Conservation (phyloP, 2,797 vertebrate species). For the Danio aesculapii region DNA sequence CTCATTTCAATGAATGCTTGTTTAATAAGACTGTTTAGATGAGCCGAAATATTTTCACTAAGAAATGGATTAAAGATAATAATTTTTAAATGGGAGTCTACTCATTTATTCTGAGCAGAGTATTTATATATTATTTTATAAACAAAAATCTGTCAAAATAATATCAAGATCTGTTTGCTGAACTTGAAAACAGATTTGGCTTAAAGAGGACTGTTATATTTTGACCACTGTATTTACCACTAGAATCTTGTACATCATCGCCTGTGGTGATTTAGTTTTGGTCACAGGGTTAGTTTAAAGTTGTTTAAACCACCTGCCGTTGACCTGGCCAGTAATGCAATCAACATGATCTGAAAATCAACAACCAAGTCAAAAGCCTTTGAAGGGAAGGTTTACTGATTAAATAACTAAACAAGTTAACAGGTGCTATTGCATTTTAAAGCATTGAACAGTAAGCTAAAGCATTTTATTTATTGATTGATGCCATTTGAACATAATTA, state of each 20-base stretch:
- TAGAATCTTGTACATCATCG: not conserved
- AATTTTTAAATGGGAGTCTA: no score
- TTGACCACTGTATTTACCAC: not conserved
- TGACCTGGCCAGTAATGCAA: not conserved
- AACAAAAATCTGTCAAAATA: no score
- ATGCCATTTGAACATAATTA: constrained; percentile 1
- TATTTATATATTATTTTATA: no score
- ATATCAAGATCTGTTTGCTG: not conserved
- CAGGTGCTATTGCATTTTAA: not conserved
- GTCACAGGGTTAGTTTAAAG: constrained; percentile 9
- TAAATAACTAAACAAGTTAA: not conserved
- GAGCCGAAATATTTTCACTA: no score
- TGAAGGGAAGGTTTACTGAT: no score
- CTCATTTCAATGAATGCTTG: no score
- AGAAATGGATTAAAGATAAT: no score
- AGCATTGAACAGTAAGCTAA: not conserved
- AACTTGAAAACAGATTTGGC: not conserved
- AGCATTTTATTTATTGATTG: not conserved
- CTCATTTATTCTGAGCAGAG: no score
- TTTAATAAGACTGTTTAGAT: no score
- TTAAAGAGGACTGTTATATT: not conserved
- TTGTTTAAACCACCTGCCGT: constrained; percentile 12
- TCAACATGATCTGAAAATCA: not conserved
- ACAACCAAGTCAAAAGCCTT: not conserved
- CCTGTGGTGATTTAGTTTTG: not conserved